A percentile compares a stretch with the other conserved stretches of the same genome.
Conservation (phyloP, 2,888 invertebrate genomes). For the Taphrorychus bicolor region DNA sequence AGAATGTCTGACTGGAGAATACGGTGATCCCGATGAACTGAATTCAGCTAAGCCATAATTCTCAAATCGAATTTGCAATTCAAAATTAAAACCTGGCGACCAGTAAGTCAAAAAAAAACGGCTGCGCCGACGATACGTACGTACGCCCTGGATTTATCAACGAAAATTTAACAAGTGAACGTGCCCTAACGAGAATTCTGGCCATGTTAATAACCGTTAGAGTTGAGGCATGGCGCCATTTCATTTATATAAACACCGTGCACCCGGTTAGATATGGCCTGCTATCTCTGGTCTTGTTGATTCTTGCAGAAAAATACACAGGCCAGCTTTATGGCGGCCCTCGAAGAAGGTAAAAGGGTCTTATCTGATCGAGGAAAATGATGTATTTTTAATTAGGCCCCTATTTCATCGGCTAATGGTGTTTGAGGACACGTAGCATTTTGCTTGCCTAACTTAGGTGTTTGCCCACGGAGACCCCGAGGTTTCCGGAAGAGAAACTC, state of each 20-base stretch:
- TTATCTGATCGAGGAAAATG: slow-evolving; percentile 35
- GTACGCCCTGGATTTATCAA: slow-evolving; percentile 55
- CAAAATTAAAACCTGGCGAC: slow-evolving; percentile 5
- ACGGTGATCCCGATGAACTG: too few relatives aligned
- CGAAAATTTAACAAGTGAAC: slow-evolving; percentile 57
- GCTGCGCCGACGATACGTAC: slow-evolving; percentile 30
- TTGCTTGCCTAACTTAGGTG: too few relatives aligned
- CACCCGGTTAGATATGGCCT: slow-evolving; percentile 51
- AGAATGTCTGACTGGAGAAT: too few relatives aligned
- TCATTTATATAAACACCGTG: slow-evolving; percentile 62
- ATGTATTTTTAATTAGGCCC: slow-evolving; percentile 41
- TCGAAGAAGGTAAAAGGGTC: slow-evolving; percentile 34
- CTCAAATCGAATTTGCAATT: too few relatives aligned
- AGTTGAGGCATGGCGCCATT: slow-evolving; percentile 61
- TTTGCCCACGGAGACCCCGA: neutral
- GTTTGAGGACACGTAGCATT: slow-evolving; percentile 16
- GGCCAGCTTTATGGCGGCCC: slow-evolving; percentile 33
- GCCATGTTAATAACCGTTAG: slow-evolving; percentile 60
- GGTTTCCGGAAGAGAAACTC: neutral
- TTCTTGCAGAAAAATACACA: slow-evolving; percentile 46
- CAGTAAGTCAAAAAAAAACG: slow-evolving; percentile 53
- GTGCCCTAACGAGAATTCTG: slow-evolving; percentile 60
- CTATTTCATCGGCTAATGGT: slow-evolving; percentile 28
- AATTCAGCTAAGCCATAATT: too few relatives aligned
- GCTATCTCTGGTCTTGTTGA: slow-evolving; percentile 45